Percentiles rank a stretch among this genome's conserved stretches.
These are phyloP conservation scores for Platynereis dumerilii DNA, from an alignment of 2,888 invertebrate genomes.

Conservation along the genomic window DNA sequence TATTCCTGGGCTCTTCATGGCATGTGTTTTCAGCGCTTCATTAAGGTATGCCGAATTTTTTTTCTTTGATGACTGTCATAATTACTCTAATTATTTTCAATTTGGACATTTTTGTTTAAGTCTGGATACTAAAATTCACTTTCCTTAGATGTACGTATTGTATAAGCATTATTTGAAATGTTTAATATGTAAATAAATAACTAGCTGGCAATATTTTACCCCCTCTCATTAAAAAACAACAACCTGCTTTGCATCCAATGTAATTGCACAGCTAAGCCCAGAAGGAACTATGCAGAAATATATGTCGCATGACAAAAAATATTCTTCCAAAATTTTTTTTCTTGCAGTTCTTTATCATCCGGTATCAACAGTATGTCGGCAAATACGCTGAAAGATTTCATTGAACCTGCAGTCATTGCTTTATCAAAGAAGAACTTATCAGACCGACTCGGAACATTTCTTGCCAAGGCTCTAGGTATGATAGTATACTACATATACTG, in stretches of 20 bases:
- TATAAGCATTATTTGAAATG: neutral
- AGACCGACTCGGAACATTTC: neutral
- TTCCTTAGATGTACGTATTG: neutral
- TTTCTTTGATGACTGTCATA: no score
- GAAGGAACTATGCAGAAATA: neutral
- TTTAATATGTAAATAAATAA: neutral
- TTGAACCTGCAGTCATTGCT: neutral
- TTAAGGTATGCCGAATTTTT: conserved; percentile 10
- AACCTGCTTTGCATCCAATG: no score
- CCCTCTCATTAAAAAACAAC: neutral
- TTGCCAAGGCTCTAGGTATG: neutral
- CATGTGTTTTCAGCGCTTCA: conserved; percentile 25
- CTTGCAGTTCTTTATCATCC: conserved; percentile 8
- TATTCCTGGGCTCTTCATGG: conserved; percentile 22
- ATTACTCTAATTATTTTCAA: no score
- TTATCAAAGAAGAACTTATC: neutral
- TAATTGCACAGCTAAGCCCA: no score
- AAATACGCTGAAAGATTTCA: conserved; percentile 5
- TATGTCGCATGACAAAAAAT: no score
- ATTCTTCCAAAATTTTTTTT: neutral
- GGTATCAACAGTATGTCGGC: conserved; percentile 5
- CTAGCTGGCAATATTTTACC: neutral
- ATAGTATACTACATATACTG: no score
- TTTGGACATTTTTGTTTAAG: no score
- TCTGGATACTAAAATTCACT: no score